A percentile compares a stretch with the other conserved stretches of the same genome.
Conservation (phyloP, 1,140 invertebrate genomes). For the Nephotettix cincticeps region DNA sequence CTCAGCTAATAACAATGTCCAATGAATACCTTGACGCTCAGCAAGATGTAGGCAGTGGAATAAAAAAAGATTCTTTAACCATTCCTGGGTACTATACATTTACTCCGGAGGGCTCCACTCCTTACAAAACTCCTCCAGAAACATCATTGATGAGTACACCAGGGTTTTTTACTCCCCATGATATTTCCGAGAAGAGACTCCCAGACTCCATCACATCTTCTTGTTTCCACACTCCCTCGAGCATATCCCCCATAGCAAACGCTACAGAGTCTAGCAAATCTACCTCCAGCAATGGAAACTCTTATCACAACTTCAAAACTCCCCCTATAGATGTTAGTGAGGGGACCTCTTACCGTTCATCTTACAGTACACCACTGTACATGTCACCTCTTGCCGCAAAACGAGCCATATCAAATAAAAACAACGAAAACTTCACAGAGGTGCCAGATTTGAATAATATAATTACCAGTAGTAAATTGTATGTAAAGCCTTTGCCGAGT, state of each 20-base stretch:
- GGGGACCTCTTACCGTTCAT: not conserved
- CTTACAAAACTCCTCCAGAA: slow-evolving; percentile 34
- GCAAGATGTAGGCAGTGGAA: not conserved
- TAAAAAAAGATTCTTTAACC: not conserved
- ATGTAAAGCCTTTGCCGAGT: slow-evolving; percentile 22
- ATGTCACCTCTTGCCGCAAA: not conserved
- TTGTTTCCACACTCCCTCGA: slow-evolving; percentile 33
- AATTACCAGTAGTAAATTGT: slow-evolving; percentile 1
- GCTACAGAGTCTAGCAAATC: not conserved
- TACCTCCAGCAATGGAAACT: not conserved
- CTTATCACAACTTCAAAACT: slow-evolving; percentile 11
- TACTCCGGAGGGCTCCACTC: slow-evolving; percentile 16
- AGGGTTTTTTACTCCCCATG: slow-evolving; percentile 26
- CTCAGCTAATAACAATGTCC: slow-evolving; percentile 32
- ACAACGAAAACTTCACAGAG: not conserved
- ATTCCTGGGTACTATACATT: slow-evolving; percentile 12
- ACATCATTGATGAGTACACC: slow-evolving; percentile 23
- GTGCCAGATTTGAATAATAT: slow-evolving; percentile 23
- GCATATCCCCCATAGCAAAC: slow-evolving; percentile 28
- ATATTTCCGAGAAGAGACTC: slow-evolving; percentile 19
- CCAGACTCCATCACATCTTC: slow-evolving; percentile 26
- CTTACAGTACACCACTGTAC: slow-evolving; percentile 5
- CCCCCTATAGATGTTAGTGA: not conserved
- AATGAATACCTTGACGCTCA: slow-evolving; percentile 1
- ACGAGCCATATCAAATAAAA: not conserved